Percentiles rank a stretch among this genome's conserved stretches.
Evolutionary conservation across 2,888 invertebrate genomes (phyloP).

Genomic region (Minunthozetes semirufus): DNA sequence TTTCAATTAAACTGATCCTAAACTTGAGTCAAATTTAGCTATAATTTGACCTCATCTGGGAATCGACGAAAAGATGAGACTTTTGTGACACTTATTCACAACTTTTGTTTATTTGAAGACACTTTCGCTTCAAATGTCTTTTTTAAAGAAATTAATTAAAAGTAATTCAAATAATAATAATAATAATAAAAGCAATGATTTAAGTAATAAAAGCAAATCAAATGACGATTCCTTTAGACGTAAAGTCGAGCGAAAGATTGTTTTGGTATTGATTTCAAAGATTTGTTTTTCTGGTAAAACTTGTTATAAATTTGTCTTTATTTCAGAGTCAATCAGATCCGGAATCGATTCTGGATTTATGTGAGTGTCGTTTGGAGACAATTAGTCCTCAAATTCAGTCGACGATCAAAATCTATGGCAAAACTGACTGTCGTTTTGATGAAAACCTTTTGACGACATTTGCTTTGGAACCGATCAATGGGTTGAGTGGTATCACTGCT

Average conservation of each 20-base stretch:
- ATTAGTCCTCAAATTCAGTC: not conserved
- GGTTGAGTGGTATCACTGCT: not conserved
- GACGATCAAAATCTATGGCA: constrained; percentile 13
- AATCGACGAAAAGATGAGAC: too few species aligned
- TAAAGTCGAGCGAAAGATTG: not conserved
- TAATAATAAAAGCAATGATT: not conserved
- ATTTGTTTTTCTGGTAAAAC: not conserved
- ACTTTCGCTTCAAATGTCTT: not conserved
- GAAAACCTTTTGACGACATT: not conserved
- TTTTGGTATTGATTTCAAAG: not conserved
- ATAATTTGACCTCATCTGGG: too few species aligned
- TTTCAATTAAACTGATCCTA: too few species aligned
- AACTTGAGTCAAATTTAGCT: too few species aligned
- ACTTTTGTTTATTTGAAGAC: too few species aligned
- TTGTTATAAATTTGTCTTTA: not conserved
- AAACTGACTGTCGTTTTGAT: constrained; percentile 15
- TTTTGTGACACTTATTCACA: too few species aligned
- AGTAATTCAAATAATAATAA: not conserved
- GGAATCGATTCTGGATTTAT: constrained; percentile 2
- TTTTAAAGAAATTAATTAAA: not conserved
- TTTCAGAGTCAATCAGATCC: constrained; percentile 23
- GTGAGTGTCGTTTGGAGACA: not conserved
- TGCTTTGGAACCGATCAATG: not conserved
- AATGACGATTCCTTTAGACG: not conserved
- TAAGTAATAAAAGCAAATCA: not conserved